phyloP scores from a whole-genome alignment of 2,888 invertebrate species.

The Escarpia spicata region DNA sequence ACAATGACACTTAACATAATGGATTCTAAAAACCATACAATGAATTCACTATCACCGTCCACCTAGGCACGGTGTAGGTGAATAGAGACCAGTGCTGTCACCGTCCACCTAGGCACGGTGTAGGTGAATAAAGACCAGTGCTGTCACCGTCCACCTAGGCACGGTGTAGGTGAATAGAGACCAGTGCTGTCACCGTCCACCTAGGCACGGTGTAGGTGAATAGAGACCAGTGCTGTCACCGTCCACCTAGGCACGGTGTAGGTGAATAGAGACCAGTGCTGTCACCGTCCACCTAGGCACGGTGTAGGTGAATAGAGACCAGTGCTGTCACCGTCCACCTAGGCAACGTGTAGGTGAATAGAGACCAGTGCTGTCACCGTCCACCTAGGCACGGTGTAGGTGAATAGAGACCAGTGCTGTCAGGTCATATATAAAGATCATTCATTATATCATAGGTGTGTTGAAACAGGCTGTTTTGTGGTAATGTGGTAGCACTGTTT shows the following conservation, averaged over 20 bases:
- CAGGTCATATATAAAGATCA: too few species aligned
- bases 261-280: too few species aligned
- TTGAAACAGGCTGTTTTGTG: neutral
- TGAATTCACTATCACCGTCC: too few species aligned
- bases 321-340: neutral
- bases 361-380: too few species aligned
- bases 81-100: neutral
- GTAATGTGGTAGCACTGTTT: too few species aligned
- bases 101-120: too few species aligned
- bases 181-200: neutral
- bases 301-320: too few species aligned
- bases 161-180: neutral
- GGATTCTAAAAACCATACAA: neutral
- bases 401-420: neutral
- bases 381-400: neutral
- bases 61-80: neutral
- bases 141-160: too few species aligned
- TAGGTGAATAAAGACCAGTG: neutral
- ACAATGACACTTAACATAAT: neutral
- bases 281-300: neutral
- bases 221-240: neutral
- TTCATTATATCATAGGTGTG: neutral
- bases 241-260: neutral
- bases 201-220: too few species aligned
- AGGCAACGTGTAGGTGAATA: neutral